Percentiles rank a stretch among this genome's conserved stretches.
Conservation (phyloP, 2,888 invertebrate genomes). For the Orchesellides sinensis region DNA sequence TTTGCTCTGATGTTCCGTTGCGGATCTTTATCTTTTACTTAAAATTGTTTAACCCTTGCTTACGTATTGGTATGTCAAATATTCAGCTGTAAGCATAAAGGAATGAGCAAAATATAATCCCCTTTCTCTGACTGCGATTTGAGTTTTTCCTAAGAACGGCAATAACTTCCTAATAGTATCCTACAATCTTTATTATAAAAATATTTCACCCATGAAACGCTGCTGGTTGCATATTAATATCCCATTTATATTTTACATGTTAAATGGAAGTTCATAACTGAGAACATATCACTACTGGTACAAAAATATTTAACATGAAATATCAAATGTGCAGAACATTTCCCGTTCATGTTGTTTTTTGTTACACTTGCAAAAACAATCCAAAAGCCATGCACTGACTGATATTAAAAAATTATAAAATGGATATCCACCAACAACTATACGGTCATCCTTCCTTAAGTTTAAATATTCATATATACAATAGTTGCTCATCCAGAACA, state of each 20-base stretch:
- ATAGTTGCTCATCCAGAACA: too few relatives aligned
- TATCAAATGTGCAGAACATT: constrained; percentile 49
- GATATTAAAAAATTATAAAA: too few relatives aligned
- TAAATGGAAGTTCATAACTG: neutral
- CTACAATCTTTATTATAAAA: constrained; percentile 14
- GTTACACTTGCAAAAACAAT: constrained; percentile 36
- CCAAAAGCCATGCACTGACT: too few relatives aligned
- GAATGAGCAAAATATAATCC: too few relatives aligned
- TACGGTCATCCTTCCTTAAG: too few relatives aligned
- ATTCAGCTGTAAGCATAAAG: too few relatives aligned
- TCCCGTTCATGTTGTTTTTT: constrained; percentile 52
- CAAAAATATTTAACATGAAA: constrained; percentile 23
- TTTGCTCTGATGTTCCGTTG: neutral
- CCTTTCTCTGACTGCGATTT: too few relatives aligned
- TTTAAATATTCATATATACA: too few relatives aligned
- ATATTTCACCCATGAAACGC: constrained; percentile 27
- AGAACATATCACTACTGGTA: neutral
- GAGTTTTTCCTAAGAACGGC: neutral
- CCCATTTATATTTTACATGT: constrained; percentile 31
- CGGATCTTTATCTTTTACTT: neutral
- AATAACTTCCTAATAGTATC: neutral
- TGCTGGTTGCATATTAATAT: constrained; percentile 56
- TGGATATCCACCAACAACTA: too few relatives aligned
- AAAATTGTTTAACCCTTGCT: neutral
- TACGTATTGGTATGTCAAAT: too few relatives aligned